These are phyloP conservation scores for Macrosiphum euphorbiae DNA, from an alignment of 2,888 invertebrate genomes.

Conservation along the genomic window DNA sequence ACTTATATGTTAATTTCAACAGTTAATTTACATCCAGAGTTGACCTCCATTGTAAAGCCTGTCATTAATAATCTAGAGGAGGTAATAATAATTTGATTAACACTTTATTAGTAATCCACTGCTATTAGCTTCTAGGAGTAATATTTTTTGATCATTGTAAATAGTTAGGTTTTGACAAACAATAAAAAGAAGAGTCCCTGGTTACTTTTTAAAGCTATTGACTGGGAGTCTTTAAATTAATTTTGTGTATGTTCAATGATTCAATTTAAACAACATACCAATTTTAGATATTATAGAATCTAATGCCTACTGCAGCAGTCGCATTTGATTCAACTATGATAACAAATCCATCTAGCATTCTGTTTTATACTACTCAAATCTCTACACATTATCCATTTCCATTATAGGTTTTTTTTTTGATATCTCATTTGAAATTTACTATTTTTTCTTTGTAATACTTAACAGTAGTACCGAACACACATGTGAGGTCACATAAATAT, in stretches of 20 bases:
- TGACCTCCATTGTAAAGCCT: constrained; percentile 10
- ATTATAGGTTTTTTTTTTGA: not conserved
- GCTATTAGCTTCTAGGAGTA: not conserved
- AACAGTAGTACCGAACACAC: not conserved
- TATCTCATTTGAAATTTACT: not conserved
- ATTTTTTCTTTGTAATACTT: not conserved
- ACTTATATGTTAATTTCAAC: constrained; percentile 13
- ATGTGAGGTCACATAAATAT: not conserved
- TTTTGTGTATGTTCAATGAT: not conserved
- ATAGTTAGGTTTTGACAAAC: not conserved
- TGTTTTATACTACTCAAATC: not conserved
- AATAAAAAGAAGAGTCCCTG: not conserved
- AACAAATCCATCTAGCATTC: not conserved
- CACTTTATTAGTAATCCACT: not conserved
- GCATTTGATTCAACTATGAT: not conserved
- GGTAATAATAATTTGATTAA: not conserved
- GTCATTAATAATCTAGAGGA: constrained; percentile 7
- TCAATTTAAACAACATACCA: not conserved
- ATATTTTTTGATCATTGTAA: not conserved
- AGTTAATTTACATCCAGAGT: not conserved
- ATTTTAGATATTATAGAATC: not conserved
- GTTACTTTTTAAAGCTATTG: not conserved
- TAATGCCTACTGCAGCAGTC: not conserved
- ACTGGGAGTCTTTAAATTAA: not conserved
- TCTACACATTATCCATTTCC: not conserved